Evolutionary conservation across 2,113 vertebrate species (phyloP), one percentile per base, ranked within the genome.

Genomic region (rat (Rattus norvegicus)): DNA sequence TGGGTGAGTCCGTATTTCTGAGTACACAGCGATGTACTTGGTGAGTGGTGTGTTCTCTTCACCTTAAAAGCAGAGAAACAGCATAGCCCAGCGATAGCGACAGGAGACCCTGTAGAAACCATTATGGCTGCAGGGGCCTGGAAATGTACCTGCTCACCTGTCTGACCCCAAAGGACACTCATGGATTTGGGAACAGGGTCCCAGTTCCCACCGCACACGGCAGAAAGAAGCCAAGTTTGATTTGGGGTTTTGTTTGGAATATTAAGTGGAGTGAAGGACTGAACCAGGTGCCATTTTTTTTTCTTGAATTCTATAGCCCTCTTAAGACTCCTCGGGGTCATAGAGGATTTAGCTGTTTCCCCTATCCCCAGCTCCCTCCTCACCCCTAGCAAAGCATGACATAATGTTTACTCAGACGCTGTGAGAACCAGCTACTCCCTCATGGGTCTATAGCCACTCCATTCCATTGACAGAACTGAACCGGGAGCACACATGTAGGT

Each of bases 261-360:
- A 3, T 1, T 24, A 12, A 5, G 5, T 43, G 2, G 2, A 1
- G 4, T 16, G 28, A 30, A 75, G 13, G 13, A n/a, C 33, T 30
- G 24, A 30, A 70, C 8, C 5, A 33, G 3, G 1, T 22, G 47
- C 22, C 8, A 6, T 12, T 94, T 75, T 43, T 14, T 33, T 16
- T 47, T 36, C 36, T 56, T 61, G 19, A 28, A 14, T 14, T 77
- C 26, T 17, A 12, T 49, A 28, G 10, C 67, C 52, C 52, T 5
- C 20, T n/a, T 52, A 4, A 4, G 19, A 43, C 2, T 63, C 52
- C 10, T 33, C 56, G 30, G 30, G 12, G 33, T 7, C 43, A 47
- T 0, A 1, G 47, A 12, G 20, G 2, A 20, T 77, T 59, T 11
- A 33, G 17, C 0, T 63, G 19, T 56, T 65, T n/a, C 26, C 19